Evolutionary conservation across 2,888 invertebrate genomes (phyloP).

Genomic region (Athripsodes cinereus): DNA sequence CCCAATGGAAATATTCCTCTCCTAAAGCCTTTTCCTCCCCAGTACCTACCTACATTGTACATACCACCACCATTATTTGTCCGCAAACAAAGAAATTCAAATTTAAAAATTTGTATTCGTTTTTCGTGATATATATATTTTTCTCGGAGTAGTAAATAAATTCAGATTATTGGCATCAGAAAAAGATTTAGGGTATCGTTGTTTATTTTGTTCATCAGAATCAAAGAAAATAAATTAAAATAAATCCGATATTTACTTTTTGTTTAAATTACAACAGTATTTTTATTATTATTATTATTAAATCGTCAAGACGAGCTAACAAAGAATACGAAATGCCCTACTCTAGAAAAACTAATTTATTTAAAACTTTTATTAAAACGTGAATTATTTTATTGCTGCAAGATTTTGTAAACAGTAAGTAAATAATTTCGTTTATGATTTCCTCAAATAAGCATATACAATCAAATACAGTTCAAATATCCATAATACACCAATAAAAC

Average conservation of each 20-base stretch:
- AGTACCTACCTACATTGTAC: slow-evolving; percentile 2
- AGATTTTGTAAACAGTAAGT: no score
- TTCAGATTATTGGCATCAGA: slow-evolving; percentile 7
- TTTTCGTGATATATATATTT: slow-evolving; percentile 5
- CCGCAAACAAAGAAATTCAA: slow-evolving; percentile 17
- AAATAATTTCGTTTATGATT: no score
- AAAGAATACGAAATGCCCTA: no score
- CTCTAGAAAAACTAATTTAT: no score
- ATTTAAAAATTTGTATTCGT: slow-evolving; percentile 9
- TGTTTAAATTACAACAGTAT: not conserved
- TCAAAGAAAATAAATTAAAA: not conserved
- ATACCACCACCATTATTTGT: slow-evolving; percentile 12
- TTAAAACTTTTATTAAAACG: no score
- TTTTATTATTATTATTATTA: not conserved
- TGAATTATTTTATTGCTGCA: no score
- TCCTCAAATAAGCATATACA: no score
- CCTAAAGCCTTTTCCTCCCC: slow-evolving; percentile 1
- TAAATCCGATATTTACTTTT: not conserved
- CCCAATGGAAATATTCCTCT: not conserved
- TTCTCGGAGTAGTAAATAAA: not conserved
- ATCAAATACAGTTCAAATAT: no score
- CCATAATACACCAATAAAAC: no score
- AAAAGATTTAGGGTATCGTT: slow-evolving; percentile 6
- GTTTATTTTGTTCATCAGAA: not conserved
- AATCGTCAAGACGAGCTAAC: no score